Conservation (phyloP, 2,888 invertebrate species). For the Cabera pusaria region DNA sequence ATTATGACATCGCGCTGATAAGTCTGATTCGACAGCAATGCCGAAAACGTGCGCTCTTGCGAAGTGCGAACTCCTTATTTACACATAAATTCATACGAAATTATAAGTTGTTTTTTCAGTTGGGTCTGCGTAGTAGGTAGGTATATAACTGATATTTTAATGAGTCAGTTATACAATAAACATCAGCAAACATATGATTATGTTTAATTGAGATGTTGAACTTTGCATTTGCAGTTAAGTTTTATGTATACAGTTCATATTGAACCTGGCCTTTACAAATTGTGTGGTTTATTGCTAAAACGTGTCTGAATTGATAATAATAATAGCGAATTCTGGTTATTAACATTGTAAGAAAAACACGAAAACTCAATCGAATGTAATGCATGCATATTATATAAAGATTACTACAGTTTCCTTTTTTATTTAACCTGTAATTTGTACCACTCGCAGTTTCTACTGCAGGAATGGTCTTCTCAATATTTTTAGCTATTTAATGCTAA, state of each 20-base stretch:
- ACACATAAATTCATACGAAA: too few species aligned
- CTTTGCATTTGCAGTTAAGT: slow-evolving; percentile 15
- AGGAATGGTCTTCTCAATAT: too few species aligned
- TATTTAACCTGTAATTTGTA: too few species aligned
- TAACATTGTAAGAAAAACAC: slow-evolving; percentile 3
- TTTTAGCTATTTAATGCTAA: too few species aligned
- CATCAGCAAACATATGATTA: slow-evolving; percentile 22
- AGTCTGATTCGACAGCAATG: slow-evolving; percentile 1
- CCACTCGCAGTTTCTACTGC: too few species aligned
- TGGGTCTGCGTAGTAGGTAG: slow-evolving; percentile 1
- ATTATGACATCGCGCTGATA: slow-evolving; percentile 16
- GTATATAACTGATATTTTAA: too few species aligned
- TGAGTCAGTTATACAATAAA: neutral
- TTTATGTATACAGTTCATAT: slow-evolving; percentile 8
- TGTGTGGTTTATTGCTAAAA: slow-evolving; percentile 21
- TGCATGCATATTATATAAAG: too few species aligned
- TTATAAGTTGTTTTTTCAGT: too few species aligned
- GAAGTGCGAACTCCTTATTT: too few species aligned
- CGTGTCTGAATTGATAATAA: slow-evolving; percentile 17
- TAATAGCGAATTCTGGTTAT: slow-evolving; percentile 3
- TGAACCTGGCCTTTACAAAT: slow-evolving; percentile 30
- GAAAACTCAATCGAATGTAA: too few species aligned
- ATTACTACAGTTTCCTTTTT: too few species aligned
- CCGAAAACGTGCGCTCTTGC: too few species aligned
- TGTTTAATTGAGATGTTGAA: slow-evolving; percentile 16